Evolutionary conservation across 2,888 invertebrate genomes (phyloP).

Genomic region (Apantesis nais): DNA sequence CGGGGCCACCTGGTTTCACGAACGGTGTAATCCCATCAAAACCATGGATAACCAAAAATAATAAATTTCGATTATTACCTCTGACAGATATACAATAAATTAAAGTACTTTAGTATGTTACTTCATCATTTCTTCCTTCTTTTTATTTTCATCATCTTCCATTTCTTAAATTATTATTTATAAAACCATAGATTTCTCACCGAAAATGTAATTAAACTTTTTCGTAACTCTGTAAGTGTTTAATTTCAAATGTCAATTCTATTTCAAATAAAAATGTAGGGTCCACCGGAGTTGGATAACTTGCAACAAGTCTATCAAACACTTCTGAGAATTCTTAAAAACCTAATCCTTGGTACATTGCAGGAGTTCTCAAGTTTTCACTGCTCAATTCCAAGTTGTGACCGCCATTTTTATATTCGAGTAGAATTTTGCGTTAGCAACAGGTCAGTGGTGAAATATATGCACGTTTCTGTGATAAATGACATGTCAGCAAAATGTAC

Average conservation of each 20-base stretch:
- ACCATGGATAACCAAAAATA: neutral
- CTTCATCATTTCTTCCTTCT: neutral
- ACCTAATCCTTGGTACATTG: slow-evolving; percentile 22
- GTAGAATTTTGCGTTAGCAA: slow-evolving; percentile 32
- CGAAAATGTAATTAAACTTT: slow-evolving; percentile 5
- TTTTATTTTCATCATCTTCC: neutral
- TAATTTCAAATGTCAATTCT: slow-evolving; percentile 20
- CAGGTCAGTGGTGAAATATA: slow-evolving; percentile 33
- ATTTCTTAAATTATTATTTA: neutral
- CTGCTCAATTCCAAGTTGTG: slow-evolving; percentile 32
- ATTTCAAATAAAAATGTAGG: slow-evolving; percentile 11
- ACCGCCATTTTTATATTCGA: slow-evolving; percentile 29
- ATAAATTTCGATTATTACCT: neutral
- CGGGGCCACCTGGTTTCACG: neutral
- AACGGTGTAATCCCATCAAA: neutral
- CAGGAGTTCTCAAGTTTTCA: slow-evolving; percentile 13
- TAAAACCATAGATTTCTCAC: neutral
- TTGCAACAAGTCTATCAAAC: slow-evolving; percentile 21
- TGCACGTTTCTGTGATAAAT: slow-evolving; percentile 32
- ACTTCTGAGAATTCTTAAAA: slow-evolving; percentile 16
- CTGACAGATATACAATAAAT: neutral
- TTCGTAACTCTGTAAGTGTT: slow-evolving; percentile 4
- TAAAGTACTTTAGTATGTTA: neutral
- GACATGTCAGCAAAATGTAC: slow-evolving; percentile 27
- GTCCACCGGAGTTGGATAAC: slow-evolving; percentile 17